Percentiles rank a stretch among this genome's conserved stretches.
Conservation (phyloP, 2,888 invertebrate genomes). For the Anthrax anthrax region DNA sequence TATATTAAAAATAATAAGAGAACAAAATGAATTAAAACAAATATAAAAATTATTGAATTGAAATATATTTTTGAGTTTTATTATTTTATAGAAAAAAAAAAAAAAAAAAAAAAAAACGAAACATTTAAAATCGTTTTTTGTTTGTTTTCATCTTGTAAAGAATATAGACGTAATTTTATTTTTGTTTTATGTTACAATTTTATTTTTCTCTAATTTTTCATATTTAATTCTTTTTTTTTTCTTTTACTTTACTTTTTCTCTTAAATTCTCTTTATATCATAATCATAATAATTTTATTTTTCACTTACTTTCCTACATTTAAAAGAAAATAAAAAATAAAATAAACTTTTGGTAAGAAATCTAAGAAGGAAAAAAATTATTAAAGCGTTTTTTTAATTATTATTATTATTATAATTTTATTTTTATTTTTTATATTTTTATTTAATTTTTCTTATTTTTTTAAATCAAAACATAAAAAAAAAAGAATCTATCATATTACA, state of each 20-base stretch:
- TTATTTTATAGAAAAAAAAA: too few relatives aligned
- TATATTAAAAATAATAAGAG: too few relatives aligned
- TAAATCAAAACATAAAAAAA: conserved; percentile 8
- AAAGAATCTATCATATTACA: not conserved
- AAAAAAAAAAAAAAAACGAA: too few relatives aligned
- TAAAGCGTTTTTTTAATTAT: not conserved
- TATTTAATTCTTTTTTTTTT: not conserved
- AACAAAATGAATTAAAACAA: too few relatives aligned
- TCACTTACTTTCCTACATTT: not conserved
- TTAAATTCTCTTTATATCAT: too few relatives aligned
- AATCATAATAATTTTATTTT: too few relatives aligned
- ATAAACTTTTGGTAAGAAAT: not conserved
- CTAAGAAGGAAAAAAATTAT: not conserved
- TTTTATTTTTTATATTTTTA: conserved; percentile 1
- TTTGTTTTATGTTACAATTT: not conserved
- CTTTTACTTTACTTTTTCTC: not conserved
- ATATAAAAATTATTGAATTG: too few relatives aligned
- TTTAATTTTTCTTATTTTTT: conserved; percentile 1
- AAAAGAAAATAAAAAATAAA: not conserved
- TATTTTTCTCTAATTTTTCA: not conserved
- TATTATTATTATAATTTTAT: not conserved
- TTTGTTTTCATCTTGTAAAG: not conserved
- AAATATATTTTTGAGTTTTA: too few relatives aligned
- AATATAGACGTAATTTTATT: not conserved
- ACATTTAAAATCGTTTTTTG: too few relatives aligned